A percentile compares a stretch with the other conserved stretches of the same genome.
Evolutionary conservation across 2,888 invertebrate genomes (phyloP).

Genomic region (Synergus itoensis): DNA sequence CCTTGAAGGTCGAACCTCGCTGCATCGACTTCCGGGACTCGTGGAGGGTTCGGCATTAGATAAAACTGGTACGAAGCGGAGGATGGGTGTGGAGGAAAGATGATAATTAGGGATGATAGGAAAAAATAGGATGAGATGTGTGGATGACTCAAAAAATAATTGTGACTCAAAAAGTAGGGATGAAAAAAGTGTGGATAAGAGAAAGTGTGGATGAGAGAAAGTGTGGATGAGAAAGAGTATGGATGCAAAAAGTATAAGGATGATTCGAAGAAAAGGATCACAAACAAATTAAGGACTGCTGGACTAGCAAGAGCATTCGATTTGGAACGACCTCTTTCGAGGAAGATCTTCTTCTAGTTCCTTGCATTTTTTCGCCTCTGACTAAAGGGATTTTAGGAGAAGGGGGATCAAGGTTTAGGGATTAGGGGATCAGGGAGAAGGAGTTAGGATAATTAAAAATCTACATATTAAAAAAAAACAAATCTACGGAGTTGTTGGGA

Average conservation of each 20-base stretch:
- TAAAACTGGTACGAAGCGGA: conserved; percentile 57
- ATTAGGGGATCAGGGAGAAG: conserved; percentile 1
- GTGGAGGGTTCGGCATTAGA: conserved; percentile 52
- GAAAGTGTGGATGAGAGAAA: not conserved
- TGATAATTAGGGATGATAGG: not conserved
- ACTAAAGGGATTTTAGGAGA: conserved; percentile 43
- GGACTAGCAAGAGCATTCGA: conserved; percentile 64
- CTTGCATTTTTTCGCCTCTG: conserved; percentile 43
- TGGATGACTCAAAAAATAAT: conserved; percentile 9
- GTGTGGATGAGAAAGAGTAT: conserved; percentile 46
- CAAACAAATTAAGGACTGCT: conserved; percentile 59
- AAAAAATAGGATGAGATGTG: not conserved
- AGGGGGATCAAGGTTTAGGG: conserved; percentile 12
- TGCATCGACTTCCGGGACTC: conserved; percentile 51
- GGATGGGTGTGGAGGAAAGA: conserved; percentile 11
- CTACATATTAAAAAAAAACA: conserved; percentile 55
- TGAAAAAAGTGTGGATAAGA: conserved; percentile 43
- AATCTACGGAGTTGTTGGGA: conserved; percentile 62
- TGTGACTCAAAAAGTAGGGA: conserved; percentile 43
- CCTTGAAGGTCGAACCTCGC: conserved; percentile 48
- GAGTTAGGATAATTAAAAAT: conserved; percentile 48
- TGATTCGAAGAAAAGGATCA: conserved; percentile 31
- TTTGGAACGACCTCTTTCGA: conserved; percentile 36
- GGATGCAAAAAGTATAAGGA: conserved; percentile 53
- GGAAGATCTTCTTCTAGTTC: conserved; percentile 47